Percentiles rank a stretch among this genome's conserved stretches.
These are phyloP conservation scores for Protobothrops mucrosquamatus DNA, from an alignment of 2,113 vertebrate species.

Conservation along the genomic window DNA sequence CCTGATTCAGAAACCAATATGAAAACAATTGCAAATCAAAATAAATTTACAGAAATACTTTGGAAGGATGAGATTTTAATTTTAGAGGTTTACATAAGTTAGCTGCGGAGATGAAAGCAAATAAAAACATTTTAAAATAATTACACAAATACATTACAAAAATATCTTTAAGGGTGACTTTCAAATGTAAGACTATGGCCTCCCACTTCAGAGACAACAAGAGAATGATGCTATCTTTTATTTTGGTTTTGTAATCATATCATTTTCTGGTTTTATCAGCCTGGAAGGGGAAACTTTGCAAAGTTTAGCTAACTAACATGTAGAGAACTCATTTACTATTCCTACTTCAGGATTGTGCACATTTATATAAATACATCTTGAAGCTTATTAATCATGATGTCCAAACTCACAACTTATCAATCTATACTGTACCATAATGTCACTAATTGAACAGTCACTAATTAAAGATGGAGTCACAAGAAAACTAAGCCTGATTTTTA, in stretches of 20 bases:
- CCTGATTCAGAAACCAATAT: not conserved
- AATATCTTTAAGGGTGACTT: not conserved
- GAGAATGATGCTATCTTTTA: not conserved
- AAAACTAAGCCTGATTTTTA: not conserved
- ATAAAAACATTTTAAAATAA: not conserved
- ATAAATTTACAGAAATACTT: not conserved
- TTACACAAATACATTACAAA: not conserved
- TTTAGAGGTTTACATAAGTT: not conserved
- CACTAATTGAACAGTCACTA: not conserved
- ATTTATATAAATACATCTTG: not conserved
- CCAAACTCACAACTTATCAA: not conserved
- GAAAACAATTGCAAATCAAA: not conserved
- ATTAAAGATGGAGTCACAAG: not conserved
- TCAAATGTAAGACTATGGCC: not conserved
- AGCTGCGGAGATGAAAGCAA: not conserved
- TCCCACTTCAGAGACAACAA: not conserved
- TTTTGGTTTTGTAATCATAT: not conserved
- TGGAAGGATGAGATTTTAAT: not conserved
- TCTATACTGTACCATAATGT: not conserved
- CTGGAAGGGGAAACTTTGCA: not conserved
- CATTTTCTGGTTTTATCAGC: not conserved
- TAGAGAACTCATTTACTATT: not conserved
- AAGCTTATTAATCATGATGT: not conserved
- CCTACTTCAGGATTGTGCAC: not conserved
- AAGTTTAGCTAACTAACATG: not conserved